Percentiles rank a stretch among this genome's conserved stretches.
These are phyloP conservation scores for Eurypyga helias DNA, from an alignment of 2,113 vertebrate genomes.

Conservation along the genomic window DNA sequence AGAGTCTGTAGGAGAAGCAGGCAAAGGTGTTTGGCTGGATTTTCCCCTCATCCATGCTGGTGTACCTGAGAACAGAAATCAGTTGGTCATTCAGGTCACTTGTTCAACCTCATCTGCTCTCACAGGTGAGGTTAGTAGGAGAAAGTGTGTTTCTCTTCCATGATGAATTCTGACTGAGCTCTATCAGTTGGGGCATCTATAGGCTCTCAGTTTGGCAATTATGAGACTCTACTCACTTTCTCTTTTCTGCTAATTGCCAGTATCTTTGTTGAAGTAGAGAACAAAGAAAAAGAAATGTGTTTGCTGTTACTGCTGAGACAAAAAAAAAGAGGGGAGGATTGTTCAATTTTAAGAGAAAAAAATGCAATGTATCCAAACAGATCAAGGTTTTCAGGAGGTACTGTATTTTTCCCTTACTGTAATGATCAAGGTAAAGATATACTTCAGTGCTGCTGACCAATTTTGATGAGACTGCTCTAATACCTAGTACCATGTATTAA, in stretches of 20 bases:
- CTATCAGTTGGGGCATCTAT: neutral
- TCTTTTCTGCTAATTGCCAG: neutral
- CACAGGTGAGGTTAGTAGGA: neutral
- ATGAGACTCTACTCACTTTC: neutral
- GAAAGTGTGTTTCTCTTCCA: neutral
- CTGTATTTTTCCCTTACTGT: neutral
- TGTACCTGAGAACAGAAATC: neutral
- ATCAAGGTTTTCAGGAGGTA: neutral
- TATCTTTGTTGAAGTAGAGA: neutral
- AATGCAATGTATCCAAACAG: neutral
- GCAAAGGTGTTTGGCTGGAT: neutral
- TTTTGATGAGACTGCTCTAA: slow-evolving; percentile 32
- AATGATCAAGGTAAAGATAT: neutral
- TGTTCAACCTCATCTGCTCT: neutral
- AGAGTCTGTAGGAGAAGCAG: neutral
- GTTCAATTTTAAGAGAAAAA: neutral
- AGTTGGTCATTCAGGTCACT: neutral
- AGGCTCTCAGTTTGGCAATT: neutral
- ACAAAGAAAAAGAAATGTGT: neutral
- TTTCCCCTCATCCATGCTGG: neutral
- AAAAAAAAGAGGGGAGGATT: neutral
- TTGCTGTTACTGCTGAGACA: neutral
- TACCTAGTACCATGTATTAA: neutral
- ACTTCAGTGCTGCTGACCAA: slow-evolving; percentile 24
- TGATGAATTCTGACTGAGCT: neutral